phyloP scores from a whole-genome alignment of 2,888 invertebrate genomes.

The Xanthia togata region DNA sequence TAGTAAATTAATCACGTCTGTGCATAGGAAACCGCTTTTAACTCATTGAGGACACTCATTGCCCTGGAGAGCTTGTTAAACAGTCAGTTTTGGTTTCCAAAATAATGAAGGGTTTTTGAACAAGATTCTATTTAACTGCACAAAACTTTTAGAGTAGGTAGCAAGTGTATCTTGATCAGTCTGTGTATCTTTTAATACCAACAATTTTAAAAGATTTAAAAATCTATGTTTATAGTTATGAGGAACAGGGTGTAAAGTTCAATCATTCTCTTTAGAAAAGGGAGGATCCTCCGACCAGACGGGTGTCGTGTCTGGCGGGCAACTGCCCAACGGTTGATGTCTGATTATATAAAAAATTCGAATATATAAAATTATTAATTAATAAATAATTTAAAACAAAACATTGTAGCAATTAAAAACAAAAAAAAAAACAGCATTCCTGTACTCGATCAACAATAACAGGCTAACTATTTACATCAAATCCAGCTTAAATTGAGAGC shows the following conservation, averaged over 20 bases:
- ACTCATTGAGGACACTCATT: neutral
- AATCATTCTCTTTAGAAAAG: too few relatives aligned
- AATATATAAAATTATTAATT: neutral
- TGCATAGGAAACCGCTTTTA: slow-evolving; percentile 34
- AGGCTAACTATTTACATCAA: slow-evolving; percentile 50
- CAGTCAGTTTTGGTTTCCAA: neutral
- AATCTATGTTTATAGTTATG: too few relatives aligned
- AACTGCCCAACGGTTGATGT: too few relatives aligned
- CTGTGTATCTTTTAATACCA: neutral
- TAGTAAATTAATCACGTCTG: neutral
- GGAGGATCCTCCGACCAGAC: too few relatives aligned
- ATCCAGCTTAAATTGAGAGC: slow-evolving; percentile 40
- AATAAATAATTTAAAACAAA: slow-evolving; percentile 6
- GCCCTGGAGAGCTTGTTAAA: neutral
- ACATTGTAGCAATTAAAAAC: neutral
- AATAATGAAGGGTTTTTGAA: neutral
- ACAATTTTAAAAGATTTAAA: neutral
- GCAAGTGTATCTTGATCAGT: neutral
- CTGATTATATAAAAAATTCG: neutral
- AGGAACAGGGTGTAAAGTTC: too few relatives aligned
- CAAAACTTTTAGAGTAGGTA: neutral
- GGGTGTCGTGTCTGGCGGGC: too few relatives aligned
- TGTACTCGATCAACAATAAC: slow-evolving; percentile 29
- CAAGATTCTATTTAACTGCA: neutral
- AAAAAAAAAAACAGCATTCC: slow-evolving; percentile 5